Percentiles rank a stretch among this genome's conserved stretches.
Evolutionary conservation across 2,113 vertebrate genomes (phyloP).

Genomic region (Coreoperca whiteheadi): DNA sequence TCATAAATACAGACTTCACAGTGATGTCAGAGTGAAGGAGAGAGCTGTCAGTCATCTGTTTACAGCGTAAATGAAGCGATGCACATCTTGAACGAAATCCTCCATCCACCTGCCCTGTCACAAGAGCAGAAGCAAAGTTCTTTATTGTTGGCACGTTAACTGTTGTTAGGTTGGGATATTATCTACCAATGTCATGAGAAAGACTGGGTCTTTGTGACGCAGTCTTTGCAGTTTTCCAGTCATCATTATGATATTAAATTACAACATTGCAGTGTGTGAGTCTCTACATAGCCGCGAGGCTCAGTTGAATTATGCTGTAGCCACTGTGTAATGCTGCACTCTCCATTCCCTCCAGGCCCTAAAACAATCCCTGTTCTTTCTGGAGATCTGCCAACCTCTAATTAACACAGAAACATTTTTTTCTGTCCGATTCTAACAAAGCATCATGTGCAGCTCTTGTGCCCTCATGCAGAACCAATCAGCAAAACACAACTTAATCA

Average conservation of each 20-base stretch:
- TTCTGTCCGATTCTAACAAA: slow-evolving; percentile 17
- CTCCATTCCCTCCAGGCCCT: neutral
- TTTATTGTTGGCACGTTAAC: neutral
- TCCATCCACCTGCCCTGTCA: neutral
- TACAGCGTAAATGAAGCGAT: neutral
- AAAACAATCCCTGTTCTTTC: neutral
- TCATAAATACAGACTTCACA: neutral
- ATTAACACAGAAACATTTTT: slow-evolving; percentile 42
- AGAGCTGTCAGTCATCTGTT: neutral
- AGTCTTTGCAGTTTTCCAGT: neutral
- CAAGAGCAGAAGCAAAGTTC: neutral
- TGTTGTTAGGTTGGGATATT: neutral
- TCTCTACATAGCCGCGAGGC: neutral
- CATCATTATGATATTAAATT: neutral
- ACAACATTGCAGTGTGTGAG: neutral
- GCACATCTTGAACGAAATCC: neutral
- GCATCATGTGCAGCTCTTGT: slow-evolving; percentile 22
- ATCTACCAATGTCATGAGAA: neutral
- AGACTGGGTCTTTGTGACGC: neutral
- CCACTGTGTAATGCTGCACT: neutral
- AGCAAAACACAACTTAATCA: slow-evolving; percentile 48
- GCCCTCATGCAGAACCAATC: slow-evolving; percentile 54
- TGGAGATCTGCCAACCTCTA: slow-evolving; percentile 53
- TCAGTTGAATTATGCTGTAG: neutral
- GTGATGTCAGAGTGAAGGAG: neutral